Percentiles rank a stretch among this genome's conserved stretches.
These are phyloP conservation scores for Sebastolobus altivelis DNA, from an alignment of 2,797 vertebrate genomes.

Conservation along the genomic window DNA sequence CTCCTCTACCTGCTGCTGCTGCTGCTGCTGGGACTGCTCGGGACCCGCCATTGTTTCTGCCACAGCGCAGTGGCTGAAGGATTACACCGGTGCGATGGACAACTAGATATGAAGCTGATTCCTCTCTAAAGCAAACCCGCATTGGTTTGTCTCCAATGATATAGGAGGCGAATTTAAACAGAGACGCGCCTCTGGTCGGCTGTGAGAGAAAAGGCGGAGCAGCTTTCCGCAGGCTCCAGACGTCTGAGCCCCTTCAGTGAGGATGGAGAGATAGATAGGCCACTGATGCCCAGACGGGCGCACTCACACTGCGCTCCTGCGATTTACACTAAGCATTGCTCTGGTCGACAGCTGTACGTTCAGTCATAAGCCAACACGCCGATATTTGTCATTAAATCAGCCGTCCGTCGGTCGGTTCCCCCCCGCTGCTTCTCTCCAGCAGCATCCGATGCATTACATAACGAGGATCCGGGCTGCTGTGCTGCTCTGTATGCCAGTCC, in stretches of 20 bases:
- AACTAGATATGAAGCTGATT: constrained; percentile 29
- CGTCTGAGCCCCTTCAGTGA: constrained; percentile 44
- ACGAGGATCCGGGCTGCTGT: constrained; percentile 51
- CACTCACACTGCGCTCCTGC: constrained; percentile 15
- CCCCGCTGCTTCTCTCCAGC: constrained; percentile 21
- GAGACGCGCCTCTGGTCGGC: constrained; percentile 43
- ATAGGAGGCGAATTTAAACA: background rate
- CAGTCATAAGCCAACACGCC: background rate
- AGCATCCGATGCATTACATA: constrained; percentile 73
- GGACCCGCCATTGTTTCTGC: constrained; percentile 82
- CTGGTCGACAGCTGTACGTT: background rate
- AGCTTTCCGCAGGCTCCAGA: constrained; percentile 58
- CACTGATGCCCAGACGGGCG: constrained; percentile 48
- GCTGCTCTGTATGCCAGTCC: constrained; percentile 38
- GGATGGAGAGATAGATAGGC: constrained; percentile 43
- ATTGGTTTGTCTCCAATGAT: constrained; percentile 63
- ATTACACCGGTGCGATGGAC: constrained; percentile 20
- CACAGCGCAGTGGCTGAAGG: constrained; percentile 43
- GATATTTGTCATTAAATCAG: constrained; percentile 4
- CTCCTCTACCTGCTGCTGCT: constrained; percentile 81
- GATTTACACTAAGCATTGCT: constrained; percentile 4
- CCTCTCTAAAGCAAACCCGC: constrained; percentile 56
- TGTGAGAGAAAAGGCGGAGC: background rate
- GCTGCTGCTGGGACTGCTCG: constrained; percentile 73
- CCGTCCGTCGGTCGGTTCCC: constrained; percentile 30